Percentiles rank a stretch among this genome's conserved stretches.
phyloP scores from a whole-genome alignment of 2,797 vertebrate genomes.

The Pelochelys cantorii region DNA sequence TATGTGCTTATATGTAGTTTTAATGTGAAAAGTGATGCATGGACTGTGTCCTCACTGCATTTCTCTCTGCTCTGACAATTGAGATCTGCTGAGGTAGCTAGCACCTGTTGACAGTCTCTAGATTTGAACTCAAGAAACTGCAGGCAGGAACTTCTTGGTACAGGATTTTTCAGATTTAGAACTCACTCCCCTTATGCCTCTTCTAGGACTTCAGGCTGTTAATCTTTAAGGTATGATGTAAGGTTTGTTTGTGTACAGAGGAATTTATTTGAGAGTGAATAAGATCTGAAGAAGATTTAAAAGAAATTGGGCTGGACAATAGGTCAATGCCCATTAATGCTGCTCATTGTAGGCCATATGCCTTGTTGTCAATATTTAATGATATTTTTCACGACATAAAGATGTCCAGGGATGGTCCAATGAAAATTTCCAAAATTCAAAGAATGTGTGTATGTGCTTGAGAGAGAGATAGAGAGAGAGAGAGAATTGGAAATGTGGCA shows the following conservation, averaged over 20 bases:
- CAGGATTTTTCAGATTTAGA: slow-evolving; percentile 7
- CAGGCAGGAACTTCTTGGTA: neutral
- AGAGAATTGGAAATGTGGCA: neutral
- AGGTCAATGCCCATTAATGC: neutral
- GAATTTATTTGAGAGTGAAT: neutral
- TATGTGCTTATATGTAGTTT: neutral
- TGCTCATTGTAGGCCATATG: neutral
- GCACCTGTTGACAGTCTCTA: neutral
- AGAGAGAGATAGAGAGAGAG: neutral
- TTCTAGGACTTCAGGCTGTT: neutral
- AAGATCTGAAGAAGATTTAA: neutral
- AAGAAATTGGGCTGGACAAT: neutral
- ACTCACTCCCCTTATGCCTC: neutral
- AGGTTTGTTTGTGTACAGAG: neutral
- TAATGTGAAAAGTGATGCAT: neutral
- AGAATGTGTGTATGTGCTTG: neutral
- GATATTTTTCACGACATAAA: neutral
- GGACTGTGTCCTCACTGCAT: neutral
- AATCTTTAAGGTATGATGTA: neutral
- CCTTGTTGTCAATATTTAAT: neutral
- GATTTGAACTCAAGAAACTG: neutral
- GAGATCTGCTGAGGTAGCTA: neutral
- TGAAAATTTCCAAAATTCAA: neutral
- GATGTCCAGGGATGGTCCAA: neutral
- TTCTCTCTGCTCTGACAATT: slow-evolving; percentile 5